These are phyloP conservation scores for Takifugu flavidus DNA, from an alignment of 2,113 vertebrate genomes.

Conservation along the genomic window DNA sequence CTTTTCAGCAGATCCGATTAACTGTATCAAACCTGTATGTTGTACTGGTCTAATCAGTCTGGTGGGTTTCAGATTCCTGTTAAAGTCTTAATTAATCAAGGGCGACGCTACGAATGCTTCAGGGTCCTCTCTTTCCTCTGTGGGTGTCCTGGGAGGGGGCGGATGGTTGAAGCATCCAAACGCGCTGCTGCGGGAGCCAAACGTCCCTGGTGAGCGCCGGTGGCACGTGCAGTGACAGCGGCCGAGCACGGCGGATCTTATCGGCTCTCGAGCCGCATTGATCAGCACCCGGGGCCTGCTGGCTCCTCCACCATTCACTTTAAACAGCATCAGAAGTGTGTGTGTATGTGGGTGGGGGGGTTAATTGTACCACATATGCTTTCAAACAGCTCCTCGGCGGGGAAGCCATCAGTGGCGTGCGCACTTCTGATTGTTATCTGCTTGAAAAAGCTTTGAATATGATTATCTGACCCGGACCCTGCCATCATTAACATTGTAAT, in stretches of 20 bases:
- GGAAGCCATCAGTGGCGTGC: constrained; percentile 48
- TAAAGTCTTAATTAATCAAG: too few relatives aligned
- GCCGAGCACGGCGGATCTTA: constrained; percentile 37
- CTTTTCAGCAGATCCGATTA: too few relatives aligned
- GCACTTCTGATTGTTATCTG: constrained; percentile 66
- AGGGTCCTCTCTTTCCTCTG: not conserved
- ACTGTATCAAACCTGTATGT: too few relatives aligned
- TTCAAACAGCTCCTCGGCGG: constrained; percentile 32
- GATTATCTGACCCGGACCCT: constrained; percentile 62
- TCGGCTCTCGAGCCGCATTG: constrained; percentile 47
- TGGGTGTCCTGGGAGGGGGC: not conserved
- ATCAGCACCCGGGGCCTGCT: constrained; percentile 18
- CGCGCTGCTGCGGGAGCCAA: not conserved
- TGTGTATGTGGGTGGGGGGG: not conserved
- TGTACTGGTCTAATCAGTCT: too few relatives aligned
- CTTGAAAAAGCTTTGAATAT: constrained; percentile 66
- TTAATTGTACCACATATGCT: constrained; percentile 56
- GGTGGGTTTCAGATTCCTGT: too few relatives aligned
- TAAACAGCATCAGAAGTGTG: not conserved
- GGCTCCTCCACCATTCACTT: constrained; percentile 11
- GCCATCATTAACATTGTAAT: constrained; percentile 77
- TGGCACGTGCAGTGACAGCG: constrained; percentile 33
- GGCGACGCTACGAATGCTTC: too few relatives aligned
- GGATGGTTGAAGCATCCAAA: not conserved
- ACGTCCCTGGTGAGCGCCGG: constrained; percentile 36